Evolutionary conservation across 2,113 vertebrate species (phyloP), one percentile per base, ranked within the genome.

Genomic region (Cyanoliseus patagonus): DNA sequence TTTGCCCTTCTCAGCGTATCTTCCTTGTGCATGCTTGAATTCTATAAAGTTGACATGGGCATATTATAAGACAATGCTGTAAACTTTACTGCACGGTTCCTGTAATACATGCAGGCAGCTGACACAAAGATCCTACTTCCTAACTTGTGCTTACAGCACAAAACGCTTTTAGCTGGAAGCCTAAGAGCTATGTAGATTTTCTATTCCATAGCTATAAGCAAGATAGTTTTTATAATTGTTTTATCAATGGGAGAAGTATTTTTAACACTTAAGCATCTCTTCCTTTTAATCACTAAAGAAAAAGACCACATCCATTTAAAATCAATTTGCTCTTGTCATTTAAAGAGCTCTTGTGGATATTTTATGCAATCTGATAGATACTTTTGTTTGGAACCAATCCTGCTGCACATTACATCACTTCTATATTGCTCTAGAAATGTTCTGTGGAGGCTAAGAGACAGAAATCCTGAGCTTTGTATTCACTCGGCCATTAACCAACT

Each of bases 41-140:
- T 94, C 64, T 70, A 42, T 33, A 72, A 86, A 86, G 94, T 96
- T 97, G 96, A 93, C 96, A 96, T 52, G 95, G 96, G 88, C 85
- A 94, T 94, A 94, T 80, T 91, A 87, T 80, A 96, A 97, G 94
- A 89, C 83, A 97, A 89, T 89, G 86, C 79, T 57, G 92, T 93
- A 96, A 96, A 96, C 41, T 27, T 88, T 94, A 86, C 76, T 88
- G 96, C 89, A 95, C 55, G 95, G 86, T 95, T 97, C 96, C 94
- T 97, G 76, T 77, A 95, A 94, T 88, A 98, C 97, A 97, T 94
- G 96, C n/a, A 17, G 41, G 94, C 95, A 96, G 95, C 92, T 96
- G 94, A 97, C 93, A 94, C 95, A 88, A 86, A 97, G 73, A 79
- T 92, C 84, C 93, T 87, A 87, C 74, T 67, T 95, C 96, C 55